Base-by-base conservation (phyloP, 2,888 invertebrate species). In the Aromia moschata region DNA sequence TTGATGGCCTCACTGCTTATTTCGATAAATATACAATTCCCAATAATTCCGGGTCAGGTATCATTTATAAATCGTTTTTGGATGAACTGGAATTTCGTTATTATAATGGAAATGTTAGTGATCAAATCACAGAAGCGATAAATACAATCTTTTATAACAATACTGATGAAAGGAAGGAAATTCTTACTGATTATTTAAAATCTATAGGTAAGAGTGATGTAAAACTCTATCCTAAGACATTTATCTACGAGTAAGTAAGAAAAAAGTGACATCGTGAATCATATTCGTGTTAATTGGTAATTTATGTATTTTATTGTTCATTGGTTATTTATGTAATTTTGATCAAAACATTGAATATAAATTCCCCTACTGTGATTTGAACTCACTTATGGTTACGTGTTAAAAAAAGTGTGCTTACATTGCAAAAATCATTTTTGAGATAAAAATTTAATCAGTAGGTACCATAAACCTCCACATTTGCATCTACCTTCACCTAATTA, bases 11-110 rank as follows among this genome's bases (percentile, higher is more conserved):
- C 45, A 46, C 45, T 3, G 75, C 74, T 3, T 76, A 75, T 64
- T 76, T 76, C 53, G 76, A 76, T 64, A 67, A 62, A 46, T 70
- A 65, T 58, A 62, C 58, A 44, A 44, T 47, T 12, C 60, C 71
- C 2, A 68, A 70, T 58, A 61, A 75, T 64, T n/a, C 12, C 2
- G 38, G 45, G 38, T 72, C 75, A 10, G 54, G 60, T 25, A 47
- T 61, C 20, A 69, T 74, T 46, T 74, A 75, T 41, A 54, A 72
- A 15, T 68, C 70, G 20, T 70, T 71, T 40, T 47, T 67, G 14
- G 76, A 76, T 60, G 69, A 73, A 56, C 54, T 74, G 14, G 70
- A 75, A 56, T 75, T 76, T 56, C 56, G 59, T 43, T 76, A 68
- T 63, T 70, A 70, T 46, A 61, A 61, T 43, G 76, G 76, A 16